A percentile compares a stretch with the other conserved stretches of the same genome.
Evolutionary conservation across 1,140 invertebrate species (phyloP).

Genomic region (Bombus pyrosoma): DNA sequence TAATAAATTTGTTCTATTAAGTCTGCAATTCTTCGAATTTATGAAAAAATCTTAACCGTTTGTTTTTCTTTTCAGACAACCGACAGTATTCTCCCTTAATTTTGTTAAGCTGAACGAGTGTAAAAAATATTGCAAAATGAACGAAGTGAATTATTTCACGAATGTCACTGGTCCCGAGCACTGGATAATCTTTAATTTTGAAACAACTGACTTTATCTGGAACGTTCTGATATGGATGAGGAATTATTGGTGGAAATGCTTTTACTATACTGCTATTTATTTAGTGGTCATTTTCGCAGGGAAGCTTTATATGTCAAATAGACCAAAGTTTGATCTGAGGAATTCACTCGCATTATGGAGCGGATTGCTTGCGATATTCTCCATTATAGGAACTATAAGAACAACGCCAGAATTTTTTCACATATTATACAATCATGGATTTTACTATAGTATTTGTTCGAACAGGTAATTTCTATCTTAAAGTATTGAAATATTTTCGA

Average conservation of each 20-base stretch:
- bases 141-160: neutral
- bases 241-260: neutral
- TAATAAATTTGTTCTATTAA: too few relatives aligned
- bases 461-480: neutral
- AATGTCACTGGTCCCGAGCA: neutral
- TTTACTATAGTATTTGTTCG: neutral
- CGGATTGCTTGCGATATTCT: neutral
- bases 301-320: neutral
- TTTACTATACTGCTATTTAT: neutral
- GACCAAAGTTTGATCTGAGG: neutral
- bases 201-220: neutral
- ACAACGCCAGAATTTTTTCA: neutral
- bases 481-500: too few relatives aligned
- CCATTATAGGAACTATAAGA: neutral
- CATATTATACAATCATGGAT: neutral
- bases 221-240: neutral
- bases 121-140: neutral
- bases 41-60: neutral
- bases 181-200: neutral
- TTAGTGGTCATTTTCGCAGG: neutral
- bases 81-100: accelerated
- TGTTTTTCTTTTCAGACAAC: neutral
- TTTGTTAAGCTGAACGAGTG: too few relatives aligned
- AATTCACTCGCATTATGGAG: neutral
- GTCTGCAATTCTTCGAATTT: too few relatives aligned